phyloP scores from a whole-genome alignment of 2,888 invertebrate genomes.

The Lycaena phlaeas region DNA sequence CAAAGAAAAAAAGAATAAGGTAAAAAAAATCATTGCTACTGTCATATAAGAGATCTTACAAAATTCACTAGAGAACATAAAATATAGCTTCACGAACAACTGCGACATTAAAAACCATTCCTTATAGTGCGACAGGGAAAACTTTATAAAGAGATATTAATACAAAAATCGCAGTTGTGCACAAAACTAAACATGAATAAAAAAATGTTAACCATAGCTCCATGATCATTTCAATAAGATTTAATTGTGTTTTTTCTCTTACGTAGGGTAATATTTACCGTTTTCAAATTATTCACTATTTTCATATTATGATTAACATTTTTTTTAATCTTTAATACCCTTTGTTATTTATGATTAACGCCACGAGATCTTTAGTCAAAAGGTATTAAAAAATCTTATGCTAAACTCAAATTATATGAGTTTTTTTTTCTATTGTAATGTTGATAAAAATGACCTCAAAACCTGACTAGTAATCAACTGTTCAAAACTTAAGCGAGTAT shows the following conservation, averaged over 20 bases:
- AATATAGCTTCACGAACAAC: neutral
- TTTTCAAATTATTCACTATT: no score
- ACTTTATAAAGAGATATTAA: neutral
- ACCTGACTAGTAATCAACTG: conserved; percentile 3
- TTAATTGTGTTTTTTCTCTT: no score
- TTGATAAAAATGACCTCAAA: conserved; percentile 7
- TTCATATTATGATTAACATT: conserved; percentile 3
- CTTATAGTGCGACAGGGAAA: neutral
- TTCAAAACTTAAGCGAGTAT: neutral
- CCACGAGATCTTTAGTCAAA: conserved; percentile 24
- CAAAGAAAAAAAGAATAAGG: conserved; percentile 4
- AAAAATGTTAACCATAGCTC: conserved; percentile 8
- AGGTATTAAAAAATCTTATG: conserved; percentile 32
- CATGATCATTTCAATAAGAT: no score
- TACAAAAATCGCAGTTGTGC: conserved; percentile 1
- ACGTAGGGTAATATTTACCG: no score
- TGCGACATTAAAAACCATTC: neutral
- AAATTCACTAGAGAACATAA: conserved; percentile 4
- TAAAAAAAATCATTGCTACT: conserved; percentile 4
- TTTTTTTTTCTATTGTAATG: conserved; percentile 1
- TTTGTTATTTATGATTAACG: conserved; percentile 22
- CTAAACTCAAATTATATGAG: conserved; percentile 5
- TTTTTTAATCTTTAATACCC: conserved; percentile 33
- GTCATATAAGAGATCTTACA: conserved; percentile 10
- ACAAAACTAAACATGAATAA: neutral